A percentile compares a stretch with the other conserved stretches of the same genome.
phyloP scores from a whole-genome alignment of 1,140 invertebrate species.

The Calliopsis andreniformis region DNA sequence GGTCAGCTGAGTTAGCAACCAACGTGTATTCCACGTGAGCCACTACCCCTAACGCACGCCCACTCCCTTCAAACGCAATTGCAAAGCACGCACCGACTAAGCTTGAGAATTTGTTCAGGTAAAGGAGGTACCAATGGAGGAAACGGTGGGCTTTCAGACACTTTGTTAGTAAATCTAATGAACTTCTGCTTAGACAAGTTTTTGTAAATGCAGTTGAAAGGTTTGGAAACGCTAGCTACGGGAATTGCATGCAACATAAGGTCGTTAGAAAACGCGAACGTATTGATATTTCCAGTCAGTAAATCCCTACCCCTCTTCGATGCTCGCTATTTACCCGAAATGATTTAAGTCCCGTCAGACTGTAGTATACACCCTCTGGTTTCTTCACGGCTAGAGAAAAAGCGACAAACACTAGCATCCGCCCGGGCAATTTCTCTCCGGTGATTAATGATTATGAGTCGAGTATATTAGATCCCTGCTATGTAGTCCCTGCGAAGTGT shows the following conservation, averaged over 20 bases:
- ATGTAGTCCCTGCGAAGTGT: constrained; percentile 46
- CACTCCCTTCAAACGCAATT: neutral
- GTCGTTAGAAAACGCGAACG: no score
- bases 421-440: constrained; percentile 53
- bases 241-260: no score
- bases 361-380: neutral
- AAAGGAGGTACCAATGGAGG: neutral
- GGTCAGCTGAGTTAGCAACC: constrained; percentile 76
- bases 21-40: constrained; percentile 73
- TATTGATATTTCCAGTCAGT: no score
- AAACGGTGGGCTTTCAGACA: neutral
- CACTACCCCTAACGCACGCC: constrained; percentile 56
- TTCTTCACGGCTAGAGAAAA: constrained; percentile 10
- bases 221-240: no score
- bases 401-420: constrained; percentile 23
- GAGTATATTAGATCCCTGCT: constrained; percentile 75
- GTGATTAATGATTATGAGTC: constrained; percentile 80
- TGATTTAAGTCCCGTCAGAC: constrained; percentile 3
- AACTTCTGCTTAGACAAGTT: neutral
- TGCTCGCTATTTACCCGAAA: neutral
- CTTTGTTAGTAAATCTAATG: neutral
- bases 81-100: constrained; percentile 1
- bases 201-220: no score
- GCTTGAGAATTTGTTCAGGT: neutral
- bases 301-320: neutral